Conservation (phyloP, 2,113 vertebrate genomes). For the Anas platyrhynchos region DNA sequence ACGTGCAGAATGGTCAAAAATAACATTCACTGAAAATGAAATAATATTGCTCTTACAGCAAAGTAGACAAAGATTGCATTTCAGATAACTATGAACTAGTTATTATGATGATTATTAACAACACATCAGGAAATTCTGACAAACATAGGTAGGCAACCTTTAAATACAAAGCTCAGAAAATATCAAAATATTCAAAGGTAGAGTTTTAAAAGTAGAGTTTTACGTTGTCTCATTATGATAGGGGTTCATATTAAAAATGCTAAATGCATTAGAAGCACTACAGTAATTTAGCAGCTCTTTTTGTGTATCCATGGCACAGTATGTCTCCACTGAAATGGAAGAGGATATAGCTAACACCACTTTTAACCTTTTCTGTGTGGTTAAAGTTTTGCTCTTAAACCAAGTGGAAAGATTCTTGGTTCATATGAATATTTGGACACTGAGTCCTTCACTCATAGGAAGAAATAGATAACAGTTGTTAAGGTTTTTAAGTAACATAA, state of each 20-base stretch:
- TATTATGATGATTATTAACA: not conserved
- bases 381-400: slow-evolving; percentile 5
- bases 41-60: not conserved
- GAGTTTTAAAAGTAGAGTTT: not conserved
- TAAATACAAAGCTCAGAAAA: not conserved
- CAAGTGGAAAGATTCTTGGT: not conserved
- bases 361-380: not conserved
- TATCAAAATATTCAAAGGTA: not conserved
- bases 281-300: not conserved
- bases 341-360: not conserved
- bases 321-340: not conserved
- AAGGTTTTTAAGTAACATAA: not conserved
- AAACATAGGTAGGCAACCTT: not conserved
- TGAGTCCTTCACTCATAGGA: not conserved
- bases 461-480: not conserved
- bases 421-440: not conserved
- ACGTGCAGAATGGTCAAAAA: not conserved
- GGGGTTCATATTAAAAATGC: not conserved
- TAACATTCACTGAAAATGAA: not conserved
- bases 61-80: not conserved
- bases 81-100: not conserved
- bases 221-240: not conserved
- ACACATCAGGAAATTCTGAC: not conserved
- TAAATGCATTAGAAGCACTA: not conserved
- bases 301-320: not conserved